Evolutionary conservation across 1,140 invertebrate species (phyloP), one percentile per base, ranked within the genome.

Genomic region (Scaptomyza montana): DNA sequence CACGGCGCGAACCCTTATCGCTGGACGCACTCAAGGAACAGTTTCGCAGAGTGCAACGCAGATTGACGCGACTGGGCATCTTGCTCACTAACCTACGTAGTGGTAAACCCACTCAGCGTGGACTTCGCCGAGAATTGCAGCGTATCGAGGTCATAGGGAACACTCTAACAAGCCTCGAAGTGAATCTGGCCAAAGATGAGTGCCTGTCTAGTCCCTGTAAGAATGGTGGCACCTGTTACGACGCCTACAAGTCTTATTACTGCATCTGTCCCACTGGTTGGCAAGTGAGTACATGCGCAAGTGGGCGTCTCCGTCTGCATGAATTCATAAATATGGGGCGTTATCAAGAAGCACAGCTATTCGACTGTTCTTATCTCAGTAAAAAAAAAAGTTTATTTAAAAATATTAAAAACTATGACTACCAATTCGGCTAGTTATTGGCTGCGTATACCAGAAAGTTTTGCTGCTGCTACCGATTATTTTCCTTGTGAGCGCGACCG

Each of bases 141-240:
- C 75, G 80, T 1, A 19, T 77, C 16, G 63, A 74, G 49, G 50
- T 61, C 0, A 36, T 77, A 2, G 49, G 5, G 2, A 43, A 28
- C 8, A 73, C 59, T 2, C 21, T 87, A 4, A 8, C 8, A 0
- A 55, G 39, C 0, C 39, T 90, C 0, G 33, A 59, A 5, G 6
- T 8, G 0, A 77, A 59, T 21, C 43, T 91, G 25, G 51, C 6
- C 1, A 66, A 30, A 41, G 93, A 96, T 76, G 94, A 96, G 63
- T 97, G 96, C 87, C 43, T 78, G 16, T 95, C 94, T 64, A 95
- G 94, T 91, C 97, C 97, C 1, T 98, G 97, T 92, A 91, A 94
- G 80, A 96, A 98, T 93, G 97, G 97, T 12, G 97, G 95, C 5
- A 95, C 94, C 2, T 98, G 97, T 90, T 92, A 95, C 28, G 96